Percentiles rank a stretch among this genome's conserved stretches.
These are phyloP conservation scores for Tenualosa ilisha DNA, from an alignment of 2,797 vertebrate genomes.

Conservation along the genomic window DNA sequence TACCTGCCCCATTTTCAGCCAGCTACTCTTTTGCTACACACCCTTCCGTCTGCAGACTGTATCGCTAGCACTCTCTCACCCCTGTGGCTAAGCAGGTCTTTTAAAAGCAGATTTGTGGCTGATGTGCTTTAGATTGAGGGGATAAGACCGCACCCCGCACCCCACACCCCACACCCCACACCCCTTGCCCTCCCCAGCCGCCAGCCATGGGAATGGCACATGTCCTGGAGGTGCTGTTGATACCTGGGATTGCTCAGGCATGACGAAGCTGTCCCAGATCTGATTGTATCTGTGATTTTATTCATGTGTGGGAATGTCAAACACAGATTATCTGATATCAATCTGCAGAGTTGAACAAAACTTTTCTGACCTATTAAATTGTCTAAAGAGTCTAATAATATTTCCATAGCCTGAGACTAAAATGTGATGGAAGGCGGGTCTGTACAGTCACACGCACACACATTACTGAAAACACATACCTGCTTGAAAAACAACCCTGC, in stretches of 20 bases:
- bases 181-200: background rate
- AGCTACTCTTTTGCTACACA: background rate
- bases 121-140: slow-evolving; percentile 19
- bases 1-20: background rate
- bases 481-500: too few species aligned
- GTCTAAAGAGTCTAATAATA: background rate
- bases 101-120: slow-evolving; percentile 18
- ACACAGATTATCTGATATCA: slow-evolving; percentile 22
- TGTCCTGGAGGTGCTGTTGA: background rate
- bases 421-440: background rate
- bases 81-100: background rate
- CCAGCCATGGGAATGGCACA: background rate
- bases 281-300: slow-evolving; percentile 1
- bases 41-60: background rate
- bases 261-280: slow-evolving; percentile 8
- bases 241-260: slow-evolving; percentile 18
- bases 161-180: background rate
- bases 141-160: background rate
- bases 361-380: background rate
- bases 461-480: too few species aligned
- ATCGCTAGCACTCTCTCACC: background rate
- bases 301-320: slow-evolving; percentile 25
- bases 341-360: background rate
- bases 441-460: too few species aligned
- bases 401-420: background rate